phyloP scores from a whole-genome alignment of 2,888 invertebrate species.

The Drosophila meridiana region DNA sequence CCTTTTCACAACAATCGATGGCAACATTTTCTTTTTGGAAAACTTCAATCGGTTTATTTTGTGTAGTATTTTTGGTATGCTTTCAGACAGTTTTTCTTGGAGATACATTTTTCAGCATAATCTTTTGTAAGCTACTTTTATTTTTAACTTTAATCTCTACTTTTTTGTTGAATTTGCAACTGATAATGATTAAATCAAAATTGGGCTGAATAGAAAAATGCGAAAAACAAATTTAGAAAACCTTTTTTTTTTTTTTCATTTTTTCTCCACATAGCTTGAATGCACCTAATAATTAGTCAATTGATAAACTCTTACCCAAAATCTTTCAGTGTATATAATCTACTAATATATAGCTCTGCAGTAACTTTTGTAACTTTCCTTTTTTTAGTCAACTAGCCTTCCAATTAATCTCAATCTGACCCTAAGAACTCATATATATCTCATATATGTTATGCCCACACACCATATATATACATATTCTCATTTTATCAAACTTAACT shows the following conservation, averaged over 20 bases:
- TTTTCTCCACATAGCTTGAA: too few species aligned
- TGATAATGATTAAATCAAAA: background rate
- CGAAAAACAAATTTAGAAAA: too few species aligned
- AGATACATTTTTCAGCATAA: background rate
- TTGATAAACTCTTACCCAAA: too few species aligned
- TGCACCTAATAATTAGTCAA: too few species aligned
- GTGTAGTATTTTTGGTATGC: background rate
- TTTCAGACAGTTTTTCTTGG: background rate
- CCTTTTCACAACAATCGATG: background rate
- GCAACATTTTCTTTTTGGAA: background rate
- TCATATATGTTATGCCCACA: background rate
- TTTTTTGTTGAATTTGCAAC: background rate
- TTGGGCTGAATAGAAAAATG: background rate
- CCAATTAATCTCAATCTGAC: background rate
- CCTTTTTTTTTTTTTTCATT: too few species aligned
- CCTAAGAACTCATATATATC: background rate
- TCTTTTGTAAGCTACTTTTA: background rate
- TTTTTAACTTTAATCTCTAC: background rate
- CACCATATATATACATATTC: background rate
- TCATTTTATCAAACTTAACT: background rate
- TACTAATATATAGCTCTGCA: too few species aligned
- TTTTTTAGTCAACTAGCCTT: background rate
- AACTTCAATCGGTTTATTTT: background rate
- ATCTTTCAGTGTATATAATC: too few species aligned
- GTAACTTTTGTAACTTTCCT: too few species aligned